Conservation (phyloP, 2,113 vertebrate genomes). For the Sinocyclocheilus rhinocerous region DNA sequence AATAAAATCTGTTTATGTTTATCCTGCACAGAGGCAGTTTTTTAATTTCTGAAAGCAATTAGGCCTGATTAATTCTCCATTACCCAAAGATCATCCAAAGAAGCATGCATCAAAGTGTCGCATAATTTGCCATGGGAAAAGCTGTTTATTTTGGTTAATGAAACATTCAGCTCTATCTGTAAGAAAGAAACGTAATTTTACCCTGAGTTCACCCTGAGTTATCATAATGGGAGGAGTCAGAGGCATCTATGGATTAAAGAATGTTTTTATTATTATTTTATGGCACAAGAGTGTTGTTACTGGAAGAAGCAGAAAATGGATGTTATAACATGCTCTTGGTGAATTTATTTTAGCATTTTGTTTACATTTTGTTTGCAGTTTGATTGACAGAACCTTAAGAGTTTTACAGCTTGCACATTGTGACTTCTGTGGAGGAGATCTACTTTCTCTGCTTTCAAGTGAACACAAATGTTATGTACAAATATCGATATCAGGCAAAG, state of each 20-base stretch:
- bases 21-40: slow-evolving; percentile 9
- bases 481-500: not conserved
- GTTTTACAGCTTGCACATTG: not conserved
- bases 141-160: not conserved
- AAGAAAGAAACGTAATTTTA: not conserved
- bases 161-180: not conserved
- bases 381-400: not conserved
- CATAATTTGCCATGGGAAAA: not conserved
- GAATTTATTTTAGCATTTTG: not conserved
- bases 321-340: not conserved
- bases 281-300: not conserved
- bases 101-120: not conserved
- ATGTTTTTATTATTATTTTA: not conserved
- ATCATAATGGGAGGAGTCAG: not conserved
- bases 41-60: slow-evolving; percentile 53
- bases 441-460: not conserved
- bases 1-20: slow-evolving; percentile 24
- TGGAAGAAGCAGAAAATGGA: not conserved
- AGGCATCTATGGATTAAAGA: not conserved
- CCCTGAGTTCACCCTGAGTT: no score
- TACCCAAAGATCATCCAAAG: slow-evolving; percentile 29
- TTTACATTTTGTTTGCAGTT: not conserved
- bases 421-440: not conserved
- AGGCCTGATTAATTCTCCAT: slow-evolving; percentile 57
- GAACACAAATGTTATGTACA: not conserved